These are phyloP conservation scores for Stigmatopora nigra DNA, from an alignment of 2,113 vertebrate species.

Conservation along the genomic window DNA sequence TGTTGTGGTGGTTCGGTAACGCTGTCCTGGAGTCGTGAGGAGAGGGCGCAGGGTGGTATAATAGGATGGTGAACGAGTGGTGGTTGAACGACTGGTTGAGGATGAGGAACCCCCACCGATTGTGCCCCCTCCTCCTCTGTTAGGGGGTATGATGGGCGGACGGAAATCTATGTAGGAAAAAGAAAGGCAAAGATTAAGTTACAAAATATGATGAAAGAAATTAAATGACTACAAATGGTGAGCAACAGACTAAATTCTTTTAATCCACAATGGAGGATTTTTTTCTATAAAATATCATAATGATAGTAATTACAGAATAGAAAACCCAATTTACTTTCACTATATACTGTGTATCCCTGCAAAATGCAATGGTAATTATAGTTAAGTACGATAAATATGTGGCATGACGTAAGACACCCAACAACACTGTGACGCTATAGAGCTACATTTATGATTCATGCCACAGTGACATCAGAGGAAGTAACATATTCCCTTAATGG, in stretches of 20 bases:
- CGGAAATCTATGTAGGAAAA: slow-evolving; percentile 42
- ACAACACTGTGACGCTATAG: slow-evolving; percentile 17
- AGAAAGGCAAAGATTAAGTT: background rate
- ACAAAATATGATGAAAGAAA: background rate
- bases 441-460: slow-evolving; percentile 49
- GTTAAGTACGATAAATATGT: background rate
- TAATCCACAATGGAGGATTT: background rate
- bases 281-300: no score
- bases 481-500: slow-evolving; percentile 36
- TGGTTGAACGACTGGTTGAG: slow-evolving; percentile 75
- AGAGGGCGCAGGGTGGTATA: slow-evolving; percentile 69
- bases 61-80: slow-evolving; percentile 65
- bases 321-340: no score
- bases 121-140: slow-evolving; percentile 36
- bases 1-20: slow-evolving; percentile 78
- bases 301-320: no score
- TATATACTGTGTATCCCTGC: no score
- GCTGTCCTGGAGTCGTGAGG: slow-evolving; percentile 72
- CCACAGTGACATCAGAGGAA: slow-evolving; percentile 34
- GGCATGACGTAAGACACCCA: background rate
- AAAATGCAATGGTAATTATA: no score
- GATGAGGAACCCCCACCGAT: slow-evolving; percentile 46
- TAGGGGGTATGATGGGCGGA: slow-evolving; percentile 55
- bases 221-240: background rate
- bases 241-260: background rate